A percentile compares a stretch with the other conserved stretches of the same genome.
These are phyloP conservation scores for Pocillopora meandrina DNA, from an alignment of 92 coral and sea anemone genomes.

Conservation along the genomic window DNA sequence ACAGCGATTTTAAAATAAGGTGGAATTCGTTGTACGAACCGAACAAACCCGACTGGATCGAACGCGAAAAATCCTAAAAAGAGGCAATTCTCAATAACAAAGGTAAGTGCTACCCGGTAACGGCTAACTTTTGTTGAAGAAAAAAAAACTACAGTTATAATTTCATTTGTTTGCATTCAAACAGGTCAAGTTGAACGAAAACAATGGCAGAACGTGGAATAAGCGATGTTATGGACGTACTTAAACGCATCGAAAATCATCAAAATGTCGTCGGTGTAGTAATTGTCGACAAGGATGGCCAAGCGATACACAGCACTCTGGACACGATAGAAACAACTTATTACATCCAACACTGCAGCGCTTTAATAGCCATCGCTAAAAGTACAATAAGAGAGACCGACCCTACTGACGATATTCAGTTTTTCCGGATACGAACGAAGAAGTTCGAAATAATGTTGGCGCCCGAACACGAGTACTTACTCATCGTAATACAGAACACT, in stretches of 20 bases:
- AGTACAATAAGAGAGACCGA: constrained; percentile 65
- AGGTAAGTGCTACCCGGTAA: not conserved
- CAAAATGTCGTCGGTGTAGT: constrained; percentile 70
- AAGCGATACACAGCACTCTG: constrained; percentile 62
- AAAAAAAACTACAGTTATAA: not conserved
- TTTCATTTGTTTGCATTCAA: constrained; percentile 18
- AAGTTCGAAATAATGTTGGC: constrained; percentile 79
- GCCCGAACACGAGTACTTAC: constrained; percentile 63
- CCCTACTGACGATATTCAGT: constrained; percentile 78
- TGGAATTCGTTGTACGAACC: not conserved
- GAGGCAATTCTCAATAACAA: not conserved
- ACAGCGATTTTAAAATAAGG: not conserved
- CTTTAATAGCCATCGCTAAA: constrained; percentile 63
- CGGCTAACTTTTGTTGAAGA: not conserved
- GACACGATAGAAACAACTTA: constrained; percentile 60
- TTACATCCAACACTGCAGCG: constrained; percentile 62
- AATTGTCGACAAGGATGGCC: constrained; percentile 57
- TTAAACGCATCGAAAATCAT: constrained; percentile 75
- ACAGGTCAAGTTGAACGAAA: not conserved
- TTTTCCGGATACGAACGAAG: constrained; percentile 70
- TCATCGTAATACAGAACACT: constrained; percentile 71
- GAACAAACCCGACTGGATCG: not conserved
- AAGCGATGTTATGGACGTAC: constrained; percentile 49
- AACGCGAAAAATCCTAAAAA: not conserved
- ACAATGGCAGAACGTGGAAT: constrained; percentile 31